Conservation (phyloP, 1,140 invertebrate genomes). For the Rhagoletis zephyria region DNA sequence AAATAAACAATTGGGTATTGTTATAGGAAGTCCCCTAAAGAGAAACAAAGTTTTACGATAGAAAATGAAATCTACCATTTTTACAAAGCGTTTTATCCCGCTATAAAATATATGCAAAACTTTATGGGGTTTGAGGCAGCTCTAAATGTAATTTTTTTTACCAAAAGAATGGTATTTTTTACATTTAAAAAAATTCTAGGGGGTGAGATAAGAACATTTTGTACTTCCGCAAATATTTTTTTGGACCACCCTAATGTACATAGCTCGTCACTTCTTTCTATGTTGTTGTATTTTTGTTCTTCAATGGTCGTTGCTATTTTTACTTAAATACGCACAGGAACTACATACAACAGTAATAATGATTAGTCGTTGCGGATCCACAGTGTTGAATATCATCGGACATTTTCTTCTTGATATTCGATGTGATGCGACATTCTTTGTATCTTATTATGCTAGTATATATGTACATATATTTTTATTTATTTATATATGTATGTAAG, state of each 20-base stretch:
- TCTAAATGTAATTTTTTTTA: too few species aligned
- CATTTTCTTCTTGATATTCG: background rate
- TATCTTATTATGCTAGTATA: background rate
- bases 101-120: too few species aligned
- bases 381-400: slow-evolving; percentile 40
- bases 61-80: background rate
- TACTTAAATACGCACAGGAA: slow-evolving; percentile 2
- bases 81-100: too few species aligned
- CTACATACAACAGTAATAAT: slow-evolving; percentile 34
- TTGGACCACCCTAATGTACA: background rate
- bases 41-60: too few species aligned
- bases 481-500: background rate
- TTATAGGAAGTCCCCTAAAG: too few species aligned
- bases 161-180: too few species aligned
- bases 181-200: too few species aligned
- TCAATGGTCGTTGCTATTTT: slow-evolving; percentile 49
- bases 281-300: background rate
- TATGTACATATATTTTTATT: background rate
- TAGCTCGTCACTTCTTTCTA: background rate
- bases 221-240: too few species aligned
- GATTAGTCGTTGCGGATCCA: background rate
- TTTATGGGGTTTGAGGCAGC: too few species aligned
- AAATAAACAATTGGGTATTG: too few species aligned
- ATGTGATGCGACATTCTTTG: too few species aligned
- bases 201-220: too few species aligned